Base-by-base conservation (phyloP, 2,797 vertebrate genomes). In the Melanogrammus aeglefinus region DNA sequence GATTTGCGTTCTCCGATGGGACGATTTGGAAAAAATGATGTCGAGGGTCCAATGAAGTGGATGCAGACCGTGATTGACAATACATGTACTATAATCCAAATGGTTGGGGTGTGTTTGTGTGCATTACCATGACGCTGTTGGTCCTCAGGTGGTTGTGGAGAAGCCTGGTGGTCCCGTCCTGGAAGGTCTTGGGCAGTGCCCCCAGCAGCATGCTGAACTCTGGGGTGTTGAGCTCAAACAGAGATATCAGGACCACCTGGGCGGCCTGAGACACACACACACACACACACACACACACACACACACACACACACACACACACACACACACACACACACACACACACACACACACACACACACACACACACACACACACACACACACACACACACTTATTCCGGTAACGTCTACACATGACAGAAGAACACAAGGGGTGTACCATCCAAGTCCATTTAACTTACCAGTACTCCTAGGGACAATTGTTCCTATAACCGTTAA, bases 201-300 rank as follows among this genome's bases (percentile, higher is more conserved):
- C 96, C 97, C 91, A 99, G 95, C 92, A 99, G 93, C 97, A 99
- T 99, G 89, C 96, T 98, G 95, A 99, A 99, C 94, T 99, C 98
- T 0, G 98, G 97, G 13, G 98, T 99, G 90, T 99, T 99, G 88
- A 99, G 80, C 94, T 99, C 97, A 88, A 99, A 99, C 87, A 99
- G 92, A 77, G 96, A 94, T 86, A 99, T 99, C 76, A 99, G 94
- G 84, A 99, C 98, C 86, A 97, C 94, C 90, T 99, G 97, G 73
- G 98, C 98, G 5, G 97, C 97, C 98, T 99, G 76, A 80, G 51
- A 7, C 3, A 21, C 80, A 75, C 76, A 80, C 75, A 78, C 57
- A 82, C 78, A 78, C 78, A 78, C 77, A 73, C 76, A 76, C 70
- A 47, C 73, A 77, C 75, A 39, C n/a, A 74, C n/a, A 29, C 38